Conservation (phyloP, 1,140 invertebrate genomes). For the Lepidurus apus region DNA sequence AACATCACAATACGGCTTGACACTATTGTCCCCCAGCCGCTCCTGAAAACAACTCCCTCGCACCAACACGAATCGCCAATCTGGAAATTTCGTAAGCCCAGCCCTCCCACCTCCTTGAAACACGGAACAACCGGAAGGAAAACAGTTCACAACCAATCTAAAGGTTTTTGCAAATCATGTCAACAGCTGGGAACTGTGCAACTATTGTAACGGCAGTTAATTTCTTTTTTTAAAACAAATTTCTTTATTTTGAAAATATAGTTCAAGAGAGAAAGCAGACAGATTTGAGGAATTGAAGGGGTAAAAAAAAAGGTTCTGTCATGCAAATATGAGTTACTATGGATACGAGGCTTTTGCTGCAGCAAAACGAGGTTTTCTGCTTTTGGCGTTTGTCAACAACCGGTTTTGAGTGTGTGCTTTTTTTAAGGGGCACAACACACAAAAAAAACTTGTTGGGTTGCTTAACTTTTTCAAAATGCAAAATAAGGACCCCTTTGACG, state of each 20-base stretch:
- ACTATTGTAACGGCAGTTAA: too few species aligned
- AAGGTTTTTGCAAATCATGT: not conserved
- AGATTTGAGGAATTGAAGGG: not conserved
- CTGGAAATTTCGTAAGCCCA: not conserved
- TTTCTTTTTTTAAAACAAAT: too few species aligned
- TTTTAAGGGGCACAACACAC: not conserved
- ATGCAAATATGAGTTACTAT: not conserved
- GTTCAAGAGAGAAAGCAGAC: not conserved
- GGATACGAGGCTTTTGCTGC: not conserved
- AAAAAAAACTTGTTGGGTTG: not conserved
- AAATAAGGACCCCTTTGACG: not conserved
- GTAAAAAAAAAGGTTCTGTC: not conserved
- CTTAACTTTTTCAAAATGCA: not conserved
- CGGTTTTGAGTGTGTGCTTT: constrained; percentile 1
- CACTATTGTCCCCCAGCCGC: not conserved
- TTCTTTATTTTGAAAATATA: too few species aligned
- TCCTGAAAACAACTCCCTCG: not conserved
- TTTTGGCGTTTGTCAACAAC: constrained; percentile 21
- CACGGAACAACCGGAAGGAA: not conserved
- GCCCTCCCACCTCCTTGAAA: not conserved
- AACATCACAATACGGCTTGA: constrained; percentile 12
- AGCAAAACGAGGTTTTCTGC: not conserved
- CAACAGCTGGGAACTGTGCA: too few species aligned
- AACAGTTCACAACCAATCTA: not conserved
- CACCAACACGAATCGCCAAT: not conserved